These are phyloP conservation scores for Scaeva pyrastri DNA, from an alignment of 2,888 invertebrate species.

Conservation along the genomic window DNA sequence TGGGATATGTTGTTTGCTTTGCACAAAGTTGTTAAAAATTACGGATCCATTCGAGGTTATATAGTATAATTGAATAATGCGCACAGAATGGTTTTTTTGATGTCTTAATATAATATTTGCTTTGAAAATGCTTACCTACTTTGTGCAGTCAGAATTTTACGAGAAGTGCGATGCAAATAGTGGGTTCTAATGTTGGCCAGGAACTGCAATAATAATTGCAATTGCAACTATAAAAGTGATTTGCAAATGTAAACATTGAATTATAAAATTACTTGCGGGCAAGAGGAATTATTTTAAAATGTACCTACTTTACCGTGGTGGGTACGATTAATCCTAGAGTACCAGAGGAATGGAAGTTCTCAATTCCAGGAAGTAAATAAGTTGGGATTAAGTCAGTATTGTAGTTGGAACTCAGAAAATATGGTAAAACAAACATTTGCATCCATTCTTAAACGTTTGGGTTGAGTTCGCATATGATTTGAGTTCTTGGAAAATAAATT, in stretches of 20 bases:
- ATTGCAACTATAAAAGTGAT: not conserved
- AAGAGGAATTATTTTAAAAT: not conserved
- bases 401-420: too few relatives aligned
- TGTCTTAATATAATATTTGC: constrained; percentile 56
- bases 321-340: not conserved
- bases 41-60: constrained; percentile 35
- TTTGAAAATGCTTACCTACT: constrained; percentile 3
- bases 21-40: constrained; percentile 66
- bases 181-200: not conserved
- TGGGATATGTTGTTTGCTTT: constrained; percentile 29
- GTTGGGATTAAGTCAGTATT: too few relatives aligned
- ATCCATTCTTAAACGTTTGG: too few relatives aligned
- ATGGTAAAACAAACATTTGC: too few relatives aligned
- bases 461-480: too few relatives aligned
- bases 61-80: constrained; percentile 69
- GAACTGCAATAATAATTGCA: not conserved
- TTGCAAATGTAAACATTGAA: not conserved
- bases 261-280: not conserved
- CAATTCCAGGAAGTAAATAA: too few relatives aligned
- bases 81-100: constrained; percentile 53
- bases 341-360: not conserved
- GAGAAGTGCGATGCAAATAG: constrained; percentile 27
- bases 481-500: too few relatives aligned
- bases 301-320: too few relatives aligned
- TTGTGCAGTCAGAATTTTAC: not conserved